A percentile compares a stretch with the other conserved stretches of the same genome.
Conservation (phyloP, 1,140 invertebrate genomes). For the Rhopalosiphum maidis region DNA sequence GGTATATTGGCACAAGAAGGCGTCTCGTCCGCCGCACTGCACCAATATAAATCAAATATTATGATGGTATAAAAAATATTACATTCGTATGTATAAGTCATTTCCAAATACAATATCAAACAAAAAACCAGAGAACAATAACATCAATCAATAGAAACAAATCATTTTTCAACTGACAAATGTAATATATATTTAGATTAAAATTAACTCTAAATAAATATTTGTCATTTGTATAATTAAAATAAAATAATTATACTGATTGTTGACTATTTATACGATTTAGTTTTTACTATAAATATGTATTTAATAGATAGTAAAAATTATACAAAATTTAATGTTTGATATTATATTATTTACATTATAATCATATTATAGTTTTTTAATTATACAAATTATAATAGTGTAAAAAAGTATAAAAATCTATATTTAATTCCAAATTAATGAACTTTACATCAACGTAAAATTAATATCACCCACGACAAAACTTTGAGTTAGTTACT, state of each 20-base stretch:
- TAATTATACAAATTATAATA: not conserved
- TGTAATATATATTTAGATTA: not conserved
- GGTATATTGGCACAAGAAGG: not conserved
- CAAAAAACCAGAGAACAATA: slow-evolving; percentile 1
- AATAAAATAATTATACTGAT: not conserved
- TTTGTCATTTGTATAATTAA: not conserved
- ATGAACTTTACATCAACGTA: not conserved
- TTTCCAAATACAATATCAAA: slow-evolving; percentile 33
- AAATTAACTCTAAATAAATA: not conserved
- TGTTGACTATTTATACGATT: not conserved
- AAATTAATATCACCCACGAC: not conserved
- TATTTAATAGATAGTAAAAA: not conserved
- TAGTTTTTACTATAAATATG: no score
- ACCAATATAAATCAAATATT: slow-evolving; percentile 36
- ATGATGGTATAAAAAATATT: slow-evolving; percentile 35
- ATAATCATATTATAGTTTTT: not conserved
- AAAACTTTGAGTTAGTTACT: not conserved
- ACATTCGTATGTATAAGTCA: not conserved
- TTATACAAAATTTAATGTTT: not conserved
- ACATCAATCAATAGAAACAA: slow-evolving; percentile 18
- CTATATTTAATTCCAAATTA: not conserved
- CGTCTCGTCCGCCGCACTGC: slow-evolving; percentile 13
- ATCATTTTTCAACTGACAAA: not conserved
- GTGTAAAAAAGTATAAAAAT: not conserved
- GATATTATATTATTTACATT: no score